These are phyloP conservation scores for Tanypteryx hageni DNA, from an alignment of 2,888 invertebrate species.

Conservation along the genomic window DNA sequence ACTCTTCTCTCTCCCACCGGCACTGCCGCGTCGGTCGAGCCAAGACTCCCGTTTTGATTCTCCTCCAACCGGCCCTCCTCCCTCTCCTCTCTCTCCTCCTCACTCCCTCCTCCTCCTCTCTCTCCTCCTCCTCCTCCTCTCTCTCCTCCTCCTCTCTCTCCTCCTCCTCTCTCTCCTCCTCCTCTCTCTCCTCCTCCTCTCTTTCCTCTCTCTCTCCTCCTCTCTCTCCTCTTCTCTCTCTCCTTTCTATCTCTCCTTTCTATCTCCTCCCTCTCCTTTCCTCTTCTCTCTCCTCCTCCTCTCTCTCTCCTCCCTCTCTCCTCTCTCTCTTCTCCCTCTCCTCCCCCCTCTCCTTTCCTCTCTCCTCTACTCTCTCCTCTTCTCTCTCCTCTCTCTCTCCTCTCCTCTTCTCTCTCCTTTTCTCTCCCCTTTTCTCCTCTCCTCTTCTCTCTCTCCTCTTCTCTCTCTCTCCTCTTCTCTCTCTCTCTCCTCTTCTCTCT, in stretches of 20 bases:
- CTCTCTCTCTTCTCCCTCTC: neutral
- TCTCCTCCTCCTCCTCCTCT: neutral
- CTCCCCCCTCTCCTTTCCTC: neutral
- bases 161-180: neutral
- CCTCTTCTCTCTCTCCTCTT: too few species aligned
- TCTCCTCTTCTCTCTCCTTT: neutral
- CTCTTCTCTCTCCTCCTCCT: neutral
- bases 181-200: neutral
- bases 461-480: too few species aligned
- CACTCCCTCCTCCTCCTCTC: neutral
- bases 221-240: neutral
- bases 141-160: neutral
- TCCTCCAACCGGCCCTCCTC: too few species aligned
- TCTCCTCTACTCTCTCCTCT: neutral
- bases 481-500: too few species aligned
- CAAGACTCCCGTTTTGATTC: too few species aligned
- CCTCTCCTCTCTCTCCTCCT: neutral
- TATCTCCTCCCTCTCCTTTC: neutral
- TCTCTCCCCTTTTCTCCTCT: neutral
- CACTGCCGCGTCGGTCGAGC: too few species aligned
- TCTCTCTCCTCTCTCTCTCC: neutral
- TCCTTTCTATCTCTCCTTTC: neutral
- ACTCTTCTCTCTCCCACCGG: too few species aligned
- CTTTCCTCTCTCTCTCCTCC: neutral
- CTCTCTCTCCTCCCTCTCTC: neutral